phyloP scores from a whole-genome alignment of 2,888 invertebrate species.

The Cataglyphis rosenhaueri region DNA sequence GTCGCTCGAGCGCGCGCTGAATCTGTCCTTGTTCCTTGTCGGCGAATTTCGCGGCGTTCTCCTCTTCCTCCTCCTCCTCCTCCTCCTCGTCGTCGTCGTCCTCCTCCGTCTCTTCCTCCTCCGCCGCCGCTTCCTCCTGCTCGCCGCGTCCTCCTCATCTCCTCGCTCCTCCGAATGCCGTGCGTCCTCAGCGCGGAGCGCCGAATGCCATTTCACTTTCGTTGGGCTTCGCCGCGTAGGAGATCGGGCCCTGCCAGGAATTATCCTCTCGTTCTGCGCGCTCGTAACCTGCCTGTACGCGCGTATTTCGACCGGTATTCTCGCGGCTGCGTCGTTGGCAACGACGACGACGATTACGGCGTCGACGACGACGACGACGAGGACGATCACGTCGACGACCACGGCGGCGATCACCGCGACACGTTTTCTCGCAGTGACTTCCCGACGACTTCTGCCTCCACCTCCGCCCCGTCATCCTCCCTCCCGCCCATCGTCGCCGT shows the following conservation, averaged over 20 bases:
- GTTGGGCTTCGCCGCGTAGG: slow-evolving; percentile 84
- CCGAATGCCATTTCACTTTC: slow-evolving; percentile 86
- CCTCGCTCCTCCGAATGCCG: slow-evolving; percentile 81
- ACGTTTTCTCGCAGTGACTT: slow-evolving; percentile 73
- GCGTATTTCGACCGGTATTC: slow-evolving; percentile 72
- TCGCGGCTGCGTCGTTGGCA: slow-evolving; percentile 61
- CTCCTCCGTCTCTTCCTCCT: slow-evolving; percentile 62
- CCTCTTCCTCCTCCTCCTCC: slow-evolving; percentile 65
- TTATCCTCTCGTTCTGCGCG: slow-evolving; percentile 79
- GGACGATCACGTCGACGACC: slow-evolving; percentile 29
- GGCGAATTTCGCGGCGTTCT: slow-evolving; percentile 82
- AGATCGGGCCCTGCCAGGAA: slow-evolving; percentile 82
- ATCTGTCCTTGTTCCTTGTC: slow-evolving; percentile 80
- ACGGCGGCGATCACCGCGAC: slow-evolving; percentile 58
- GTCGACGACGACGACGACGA: slow-evolving; percentile 41
- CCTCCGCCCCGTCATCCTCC: slow-evolving; percentile 39
- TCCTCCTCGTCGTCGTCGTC: slow-evolving; percentile 62
- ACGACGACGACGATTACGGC: slow-evolving; percentile 65
- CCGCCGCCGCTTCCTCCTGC: slow-evolving; percentile 69
- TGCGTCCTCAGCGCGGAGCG: slow-evolving; percentile 80
- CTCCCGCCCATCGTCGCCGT: slow-evolving; percentile 40
- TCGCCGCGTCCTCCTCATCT: slow-evolving; percentile 74
- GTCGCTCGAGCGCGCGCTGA: slow-evolving; percentile 69
- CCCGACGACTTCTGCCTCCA: slow-evolving; percentile 61
- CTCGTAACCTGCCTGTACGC: slow-evolving; percentile 75